phyloP scores from a whole-genome alignment of 2,888 invertebrate species.

The Caradrina kadenii region DNA sequence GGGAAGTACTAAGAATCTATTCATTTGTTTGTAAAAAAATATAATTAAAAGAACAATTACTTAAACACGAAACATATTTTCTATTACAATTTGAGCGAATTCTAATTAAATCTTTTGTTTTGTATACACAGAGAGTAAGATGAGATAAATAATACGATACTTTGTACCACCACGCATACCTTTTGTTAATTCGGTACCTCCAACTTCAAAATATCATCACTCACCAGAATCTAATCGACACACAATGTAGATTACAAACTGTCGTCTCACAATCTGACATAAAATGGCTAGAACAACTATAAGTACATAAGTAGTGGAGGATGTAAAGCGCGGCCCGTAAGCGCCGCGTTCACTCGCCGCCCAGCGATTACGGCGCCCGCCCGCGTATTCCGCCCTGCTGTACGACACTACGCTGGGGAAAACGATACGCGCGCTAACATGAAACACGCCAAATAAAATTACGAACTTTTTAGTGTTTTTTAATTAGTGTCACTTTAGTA shows the following conservation, averaged over 20 bases:
- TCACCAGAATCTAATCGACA: neutral
- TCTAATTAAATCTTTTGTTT: neutral
- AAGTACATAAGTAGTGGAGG: conserved; percentile 60
- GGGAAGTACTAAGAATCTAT: neutral
- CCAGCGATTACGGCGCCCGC: conserved; percentile 79
- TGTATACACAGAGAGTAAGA: neutral
- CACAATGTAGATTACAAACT: conserved; percentile 10
- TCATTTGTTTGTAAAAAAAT: neutral
- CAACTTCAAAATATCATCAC: neutral
- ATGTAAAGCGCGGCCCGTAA: conserved; percentile 67
- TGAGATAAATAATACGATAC: neutral
- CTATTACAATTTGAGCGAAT: neutral
- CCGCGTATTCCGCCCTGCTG: conserved; percentile 68
- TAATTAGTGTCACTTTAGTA: conserved; percentile 28
- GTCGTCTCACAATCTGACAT: conserved; percentile 23
- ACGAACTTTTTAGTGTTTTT: conserved; percentile 39
- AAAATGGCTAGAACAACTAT: conserved; percentile 24
- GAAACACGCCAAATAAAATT: conserved; percentile 42
- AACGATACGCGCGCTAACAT: conserved; percentile 51
- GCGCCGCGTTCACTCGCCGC: conserved; percentile 77
- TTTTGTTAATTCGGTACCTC: neutral
- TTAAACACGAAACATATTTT: no score
- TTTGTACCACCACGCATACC: neutral
- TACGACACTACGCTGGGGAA: conserved; percentile 47
- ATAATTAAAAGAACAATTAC: neutral